Base-by-base conservation (phyloP, 2,888 invertebrate genomes). In the Epinotia brunnichana region DNA sequence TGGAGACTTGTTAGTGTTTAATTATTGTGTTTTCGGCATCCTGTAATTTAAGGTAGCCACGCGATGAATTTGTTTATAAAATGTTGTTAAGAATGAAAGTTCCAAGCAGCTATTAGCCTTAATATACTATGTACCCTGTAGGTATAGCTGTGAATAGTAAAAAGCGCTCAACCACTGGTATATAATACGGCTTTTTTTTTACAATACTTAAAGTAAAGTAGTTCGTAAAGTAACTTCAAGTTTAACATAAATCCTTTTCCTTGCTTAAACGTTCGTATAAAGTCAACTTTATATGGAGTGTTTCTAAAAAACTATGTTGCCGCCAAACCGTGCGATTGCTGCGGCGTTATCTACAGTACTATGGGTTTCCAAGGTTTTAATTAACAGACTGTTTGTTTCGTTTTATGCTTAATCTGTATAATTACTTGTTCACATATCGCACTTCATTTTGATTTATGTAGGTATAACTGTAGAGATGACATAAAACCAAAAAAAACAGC, bases 311-410 rank as follows among this genome's bases (percentile, higher is more conserved):
- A 85, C 81, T 82, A 83, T 80, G 82, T 81, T 83, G 81, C 79
- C 85, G 83, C 85, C 85, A 86, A 83, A 83, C 82, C 82, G 82
- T 82, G 76, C 84, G 81, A 85, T 85, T 83, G 82, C 81, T 80
- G 51, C 62, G 81, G 53, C 74, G 39, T 66, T 62, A 17, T 62
- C 3, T 10, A 29, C 19, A 66, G 44, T 74, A 74, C 74, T 39
- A 74, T 35, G 10, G 67, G 62, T 62, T 53, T 63, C 24, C 2
- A 19, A 4, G 2, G 53, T 24, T 10, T 39, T n/a, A 35, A 61
- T 21, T 9, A 29, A 15, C 48, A 11, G 2, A 7, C 29, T 48
- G n/a, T 1, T 44, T 44, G 44, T 15, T 48, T 48, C n/a, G 48
- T 48, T n/a, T 48, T 48, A 48, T 48, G 0, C n/a, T n/a, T n/a